A percentile compares a stretch with the other conserved stretches of the same genome.
These are phyloP conservation scores for Stegophylla sp. DNA, from an alignment of 2,888 invertebrate species.

Conservation along the genomic window DNA sequence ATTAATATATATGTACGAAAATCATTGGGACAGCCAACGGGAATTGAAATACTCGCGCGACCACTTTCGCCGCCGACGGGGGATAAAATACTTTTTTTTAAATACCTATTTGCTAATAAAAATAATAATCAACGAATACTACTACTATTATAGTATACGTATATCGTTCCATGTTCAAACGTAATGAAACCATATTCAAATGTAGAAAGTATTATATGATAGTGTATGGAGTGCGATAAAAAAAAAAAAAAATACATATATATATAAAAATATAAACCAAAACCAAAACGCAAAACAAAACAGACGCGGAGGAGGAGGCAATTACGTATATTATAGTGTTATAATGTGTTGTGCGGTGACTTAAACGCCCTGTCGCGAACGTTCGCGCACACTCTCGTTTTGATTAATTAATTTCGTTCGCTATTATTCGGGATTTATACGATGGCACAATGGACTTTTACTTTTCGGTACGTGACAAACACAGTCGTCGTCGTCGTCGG, in stretches of 20 bases:
- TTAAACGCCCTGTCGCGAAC: slow-evolving; percentile 27
- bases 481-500: neutral
- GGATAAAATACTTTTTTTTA: neutral
- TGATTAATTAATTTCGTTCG: slow-evolving; percentile 29
- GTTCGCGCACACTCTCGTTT: slow-evolving; percentile 14
- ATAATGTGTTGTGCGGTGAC: slow-evolving; percentile 16
- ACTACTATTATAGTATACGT: neutral
- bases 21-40: neutral
- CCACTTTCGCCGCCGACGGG: slow-evolving; percentile 55
- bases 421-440: neutral
- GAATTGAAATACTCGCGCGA: neutral
- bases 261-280: neutral
- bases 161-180: neutral
- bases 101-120: neutral
- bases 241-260: neutral
- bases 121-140: neutral
- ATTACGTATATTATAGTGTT: slow-evolving; percentile 4
- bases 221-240: neutral
- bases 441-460: slow-evolving; percentile 41
- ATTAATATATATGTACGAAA: neutral
- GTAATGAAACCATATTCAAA: slow-evolving; percentile 1
- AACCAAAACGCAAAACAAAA: slow-evolving; percentile 4
- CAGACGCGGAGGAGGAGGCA: neutral
- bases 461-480: slow-evolving; percentile 21
- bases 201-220: slow-evolving; percentile 22